phyloP scores from a whole-genome alignment of 2,113 vertebrate genomes.

The mouse (Mus musculus) region DNA sequence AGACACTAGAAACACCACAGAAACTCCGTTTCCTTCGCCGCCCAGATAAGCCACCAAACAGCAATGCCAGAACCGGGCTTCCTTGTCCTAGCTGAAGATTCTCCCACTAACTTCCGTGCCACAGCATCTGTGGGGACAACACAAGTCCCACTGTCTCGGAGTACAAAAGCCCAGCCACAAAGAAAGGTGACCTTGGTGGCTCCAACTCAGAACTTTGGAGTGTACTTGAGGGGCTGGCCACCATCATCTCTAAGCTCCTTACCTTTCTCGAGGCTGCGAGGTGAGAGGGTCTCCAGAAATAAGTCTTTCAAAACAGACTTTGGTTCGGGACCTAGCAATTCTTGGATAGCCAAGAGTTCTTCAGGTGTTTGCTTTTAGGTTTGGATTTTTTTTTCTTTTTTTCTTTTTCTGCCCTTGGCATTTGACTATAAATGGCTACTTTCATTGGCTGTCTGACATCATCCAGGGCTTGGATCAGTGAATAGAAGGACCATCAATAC shows the following conservation, averaged over 20 bases:
- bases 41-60: not conserved
- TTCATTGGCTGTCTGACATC: not conserved
- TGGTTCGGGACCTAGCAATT: not conserved
- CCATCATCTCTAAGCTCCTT: not conserved
- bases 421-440: not conserved
- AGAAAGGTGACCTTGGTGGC: fast-evolving
- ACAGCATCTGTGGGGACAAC: fast-evolving
- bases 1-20: not conserved
- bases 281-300: not conserved
- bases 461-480: not conserved
- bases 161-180: fast-evolving
- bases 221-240: not conserved
- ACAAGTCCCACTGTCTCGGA: not conserved
- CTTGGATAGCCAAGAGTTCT: not conserved
- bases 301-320: not conserved
- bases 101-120: fast-evolving
- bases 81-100: not conserved
- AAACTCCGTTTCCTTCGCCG: not conserved
- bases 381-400: not conserved
- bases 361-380: not conserved
- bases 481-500: too few relatives aligned
- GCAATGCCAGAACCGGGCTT: fast-evolving
- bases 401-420: not conserved
- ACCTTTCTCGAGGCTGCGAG: not conserved
- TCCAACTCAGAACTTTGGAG: not conserved